Evolutionary conservation across 1,140 invertebrate species (phyloP), one percentile per base, ranked within the genome.

Genomic region (Leptonema lineaticorne): DNA sequence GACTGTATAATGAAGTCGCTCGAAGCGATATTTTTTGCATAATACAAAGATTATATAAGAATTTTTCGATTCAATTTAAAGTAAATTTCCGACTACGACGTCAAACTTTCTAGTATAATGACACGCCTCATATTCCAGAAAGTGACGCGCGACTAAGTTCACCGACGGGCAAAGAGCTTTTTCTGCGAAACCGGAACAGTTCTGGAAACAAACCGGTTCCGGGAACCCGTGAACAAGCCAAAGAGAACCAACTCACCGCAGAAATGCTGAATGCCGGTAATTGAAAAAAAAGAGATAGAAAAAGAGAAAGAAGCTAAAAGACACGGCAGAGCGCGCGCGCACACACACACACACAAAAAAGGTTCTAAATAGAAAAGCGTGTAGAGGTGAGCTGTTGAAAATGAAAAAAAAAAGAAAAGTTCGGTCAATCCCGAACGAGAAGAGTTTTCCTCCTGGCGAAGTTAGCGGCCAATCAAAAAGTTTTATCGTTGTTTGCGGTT

Each of bases 391-490:
- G n/a, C n/a, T n/a, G n/a, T n/a, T n/a, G n/a, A n/a, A 14, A 16
- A 45, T n/a, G 37, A 9, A 16, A 3, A 2, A 14, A 45, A 45
- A 45, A 22, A 53, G 33, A 63, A 68, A 68, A 68, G 67, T 68
- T 68, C 8, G 57, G 58, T 63, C 58, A 68, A 62, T 68, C 46
- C 45, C 22, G 26, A 11, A 14, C 16, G 27, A 24, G 27, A 50
- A 57, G 64, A n/a, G n/a, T n/a, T n/a, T n/a, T n/a, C n/a, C n/a
- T 68, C 62, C 18, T 8, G 16, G 41, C 48, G 26, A 60, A 68
- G 67, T 68, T 68, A 53, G 45, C 57, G 24, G 53, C 67, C 67
- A 68, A 68, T 68, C 67, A 68, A 68, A 67, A 68, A 68, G 67
- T 68, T 68, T 62, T 57, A 68, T 68, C 67, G 59, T 27, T 24